These are phyloP conservation scores for Ailurus styani DNA, from an alignment of 2,113 vertebrate genomes.

Conservation along the genomic window DNA sequence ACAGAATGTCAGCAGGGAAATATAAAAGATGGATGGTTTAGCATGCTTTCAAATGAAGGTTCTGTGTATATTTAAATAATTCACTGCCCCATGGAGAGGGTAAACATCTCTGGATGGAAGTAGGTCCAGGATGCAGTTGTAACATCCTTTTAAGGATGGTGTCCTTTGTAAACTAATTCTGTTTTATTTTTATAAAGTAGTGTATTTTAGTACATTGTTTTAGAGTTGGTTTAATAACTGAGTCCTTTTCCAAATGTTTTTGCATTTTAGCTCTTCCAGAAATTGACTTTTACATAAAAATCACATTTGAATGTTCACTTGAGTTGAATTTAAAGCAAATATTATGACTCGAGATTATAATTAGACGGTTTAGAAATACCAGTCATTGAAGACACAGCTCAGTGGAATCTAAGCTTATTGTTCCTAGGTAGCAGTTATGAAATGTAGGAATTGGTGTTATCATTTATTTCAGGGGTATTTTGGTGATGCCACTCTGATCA, in stretches of 20 bases:
- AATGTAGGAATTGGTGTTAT: neutral
- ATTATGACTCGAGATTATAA: conserved; percentile 31
- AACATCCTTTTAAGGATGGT: conserved; percentile 46
- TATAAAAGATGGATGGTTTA: neutral
- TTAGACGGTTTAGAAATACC: neutral
- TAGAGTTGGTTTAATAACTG: neutral
- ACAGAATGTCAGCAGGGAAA: neutral
- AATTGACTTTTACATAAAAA: conserved; percentile 61
- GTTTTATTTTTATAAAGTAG: conserved; percentile 57
- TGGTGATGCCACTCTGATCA: neutral
- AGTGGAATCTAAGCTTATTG: neutral
- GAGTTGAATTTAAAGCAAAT: conserved; percentile 57
- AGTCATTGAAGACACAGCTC: neutral
- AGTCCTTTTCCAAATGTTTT: neutral
- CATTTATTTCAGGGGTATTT: neutral
- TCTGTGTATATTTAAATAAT: conserved; percentile 43
- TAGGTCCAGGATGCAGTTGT: neutral
- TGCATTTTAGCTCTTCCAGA: conserved; percentile 41
- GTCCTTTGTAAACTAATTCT: conserved; percentile 20
- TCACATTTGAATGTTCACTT: conserved; percentile 45
- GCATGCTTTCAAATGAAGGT: conserved; percentile 12
- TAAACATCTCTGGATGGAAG: conserved; percentile 6
- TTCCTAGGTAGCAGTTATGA: neutral
- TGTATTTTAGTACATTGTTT: conserved; percentile 44
- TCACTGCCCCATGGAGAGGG: conserved; percentile 33